These are phyloP conservation scores for Philereme transversata DNA, from an alignment of 2,888 invertebrate genomes.

Conservation along the genomic window DNA sequence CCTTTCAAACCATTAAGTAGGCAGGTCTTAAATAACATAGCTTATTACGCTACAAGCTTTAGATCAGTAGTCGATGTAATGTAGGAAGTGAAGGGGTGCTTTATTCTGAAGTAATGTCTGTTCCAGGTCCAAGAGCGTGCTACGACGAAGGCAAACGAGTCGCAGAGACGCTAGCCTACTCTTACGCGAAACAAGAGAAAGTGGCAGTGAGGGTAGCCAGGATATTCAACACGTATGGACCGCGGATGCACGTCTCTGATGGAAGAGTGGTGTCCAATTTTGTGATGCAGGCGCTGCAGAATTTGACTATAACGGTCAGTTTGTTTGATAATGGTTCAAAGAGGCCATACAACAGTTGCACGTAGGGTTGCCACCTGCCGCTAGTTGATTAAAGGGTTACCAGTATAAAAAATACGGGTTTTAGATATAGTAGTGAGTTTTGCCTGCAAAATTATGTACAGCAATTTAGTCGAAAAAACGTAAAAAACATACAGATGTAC, in stretches of 20 bases:
- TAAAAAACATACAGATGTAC: no score
- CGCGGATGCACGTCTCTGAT: constrained; percentile 99
- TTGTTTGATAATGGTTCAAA: neutral
- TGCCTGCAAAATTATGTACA: no score
- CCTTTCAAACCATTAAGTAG: no score
- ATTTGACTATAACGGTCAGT: constrained; percentile 95
- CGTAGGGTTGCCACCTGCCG: no score
- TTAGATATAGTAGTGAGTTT: no score
- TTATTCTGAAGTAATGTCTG: neutral
- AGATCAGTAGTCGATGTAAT: no score
- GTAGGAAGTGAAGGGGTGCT: no score
- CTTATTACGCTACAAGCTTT: no score
- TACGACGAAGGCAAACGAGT: constrained; percentile 99
- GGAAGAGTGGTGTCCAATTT: constrained; percentile 99
- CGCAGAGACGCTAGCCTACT: constrained; percentile 96
- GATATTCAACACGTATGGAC: constrained; percentile 99
- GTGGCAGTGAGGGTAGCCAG: constrained; percentile 97
- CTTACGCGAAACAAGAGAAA: constrained; percentile 98
- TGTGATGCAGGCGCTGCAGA: constrained; percentile 97
- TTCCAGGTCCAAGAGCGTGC: constrained; percentile 94
- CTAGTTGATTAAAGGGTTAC: no score
- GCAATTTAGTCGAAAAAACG: no score
- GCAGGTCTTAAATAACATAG: no score
- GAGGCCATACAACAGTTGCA: neutral
- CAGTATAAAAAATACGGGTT: no score